Evolutionary conservation across 1,140 invertebrate genomes (phyloP).

Genomic region (Pissodes strobi): DNA sequence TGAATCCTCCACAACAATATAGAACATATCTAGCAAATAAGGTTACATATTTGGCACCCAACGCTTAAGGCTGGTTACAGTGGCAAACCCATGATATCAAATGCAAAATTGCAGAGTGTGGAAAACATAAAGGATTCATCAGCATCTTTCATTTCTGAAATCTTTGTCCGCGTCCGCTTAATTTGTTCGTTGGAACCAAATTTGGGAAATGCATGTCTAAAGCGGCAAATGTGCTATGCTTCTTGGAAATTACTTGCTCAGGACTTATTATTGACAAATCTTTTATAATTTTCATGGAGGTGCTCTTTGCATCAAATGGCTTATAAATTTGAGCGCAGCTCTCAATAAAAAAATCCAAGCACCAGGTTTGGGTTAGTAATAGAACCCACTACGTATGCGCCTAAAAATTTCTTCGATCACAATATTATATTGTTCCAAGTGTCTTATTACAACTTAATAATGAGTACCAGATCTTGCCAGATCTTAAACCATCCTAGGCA

Average conservation of each 20-base stretch:
- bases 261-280: not conserved
- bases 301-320: not conserved
- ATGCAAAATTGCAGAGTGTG: constrained; percentile 8
- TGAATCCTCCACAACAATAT: too few species aligned
- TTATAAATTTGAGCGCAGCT: not conserved
- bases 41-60: too few species aligned
- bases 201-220: not conserved
- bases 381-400: not conserved
- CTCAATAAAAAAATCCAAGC: constrained; percentile 1
- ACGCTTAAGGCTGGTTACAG: too few species aligned
- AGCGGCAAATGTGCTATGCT: not conserved
- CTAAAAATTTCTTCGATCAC: constrained; percentile 15
- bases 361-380: not conserved
- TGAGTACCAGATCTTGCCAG: too few species aligned
- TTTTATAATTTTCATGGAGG: not conserved
- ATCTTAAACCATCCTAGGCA: not conserved
- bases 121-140: not conserved
- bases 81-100: constrained; percentile 22
- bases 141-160: not conserved
- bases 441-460: constrained; percentile 37
- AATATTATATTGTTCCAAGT: constrained; percentile 40
- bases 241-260: not conserved
- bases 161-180: not conserved
- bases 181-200: not conserved
- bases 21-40: too few species aligned